Evolutionary conservation across 2,113 vertebrate species (phyloP), one percentile per base, ranked within the genome.

Genomic region (Pseudorectes ferrugineus): DNA sequence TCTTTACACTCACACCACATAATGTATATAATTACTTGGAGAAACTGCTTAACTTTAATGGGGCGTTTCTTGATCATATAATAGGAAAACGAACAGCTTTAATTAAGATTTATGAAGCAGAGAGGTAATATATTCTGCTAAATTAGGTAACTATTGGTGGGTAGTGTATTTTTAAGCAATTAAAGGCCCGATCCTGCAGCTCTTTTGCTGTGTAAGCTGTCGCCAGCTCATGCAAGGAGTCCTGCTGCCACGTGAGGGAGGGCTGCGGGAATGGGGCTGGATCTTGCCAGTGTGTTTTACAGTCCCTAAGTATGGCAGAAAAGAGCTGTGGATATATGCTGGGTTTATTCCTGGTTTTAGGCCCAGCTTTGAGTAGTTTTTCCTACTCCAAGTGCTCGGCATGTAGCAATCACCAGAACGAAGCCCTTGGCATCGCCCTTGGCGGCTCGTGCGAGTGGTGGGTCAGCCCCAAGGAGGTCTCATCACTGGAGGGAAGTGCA

Each of bases 51-150:
- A 98, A 98, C 98, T 98, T 98, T 98, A 98, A 98, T 98, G 98
- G 97, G 92, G 96, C 98, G 77, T 98, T 98, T 98, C 98, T 98
- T 92, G 97, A 98, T 97, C 95, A 96, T 97, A 97, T 98, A 98
- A 98, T 98, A 98, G 97, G 97, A 98, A 98, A 96, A 97, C 98
- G 98, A 99, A 99, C 97, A 97, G 98, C 98, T 98, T 98, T 99
- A 99, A 99, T 98, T 99, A 99, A 99, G 99, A 99, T 99, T 99
- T 98, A 99, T 99, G 98, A 98, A 98, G 98, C 95, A 95, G 97
- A 98, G 97, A 98, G 97, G 97, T 98, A 98, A 98, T 98, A 97
- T 98, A 98, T 98, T 98, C 97, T 98, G 98, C 97, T 98, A 98
- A 98, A 98, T 98, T 98, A 98, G 97, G 98, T 97, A 98, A 97